Percentiles rank a stretch among this genome's conserved stretches.
phyloP scores from a whole-genome alignment of 2,113 vertebrate species.

The Quiscalus mexicanus region DNA sequence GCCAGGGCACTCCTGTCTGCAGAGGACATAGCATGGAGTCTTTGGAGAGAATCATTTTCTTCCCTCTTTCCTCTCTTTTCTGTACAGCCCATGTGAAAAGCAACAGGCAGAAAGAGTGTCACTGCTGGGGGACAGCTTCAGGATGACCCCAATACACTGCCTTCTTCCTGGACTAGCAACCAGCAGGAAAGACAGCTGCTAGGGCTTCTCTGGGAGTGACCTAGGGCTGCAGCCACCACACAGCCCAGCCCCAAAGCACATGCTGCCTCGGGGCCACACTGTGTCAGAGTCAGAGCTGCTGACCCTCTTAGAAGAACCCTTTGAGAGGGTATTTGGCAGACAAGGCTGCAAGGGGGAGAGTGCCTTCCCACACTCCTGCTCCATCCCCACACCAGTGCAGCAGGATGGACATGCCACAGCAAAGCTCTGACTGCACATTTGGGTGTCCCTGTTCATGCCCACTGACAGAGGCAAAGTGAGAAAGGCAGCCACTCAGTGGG shows the following conservation, averaged over 20 bases:
- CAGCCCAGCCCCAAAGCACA: neutral
- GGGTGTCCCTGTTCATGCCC: neutral
- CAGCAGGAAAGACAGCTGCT: neutral
- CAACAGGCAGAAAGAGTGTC: rapidly evolving
- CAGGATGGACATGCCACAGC: neutral
- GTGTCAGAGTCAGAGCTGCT: neutral
- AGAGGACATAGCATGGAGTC: neutral
- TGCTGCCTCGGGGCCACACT: rapidly evolving
- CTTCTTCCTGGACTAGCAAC: neutral
- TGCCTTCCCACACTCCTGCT: rapidly evolving
- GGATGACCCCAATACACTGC: neutral
- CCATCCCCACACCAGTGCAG: neutral
- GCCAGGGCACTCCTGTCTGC: neutral
- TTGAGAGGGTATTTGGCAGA: neutral
- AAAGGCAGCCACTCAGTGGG: neutral
- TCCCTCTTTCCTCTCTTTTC: neutral
- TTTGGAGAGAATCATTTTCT: neutral
- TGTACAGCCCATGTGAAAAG: neutral
- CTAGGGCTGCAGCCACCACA: neutral
- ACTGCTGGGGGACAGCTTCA: neutral
- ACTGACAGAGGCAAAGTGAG: neutral
- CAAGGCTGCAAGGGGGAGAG: neutral
- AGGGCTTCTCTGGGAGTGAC: rapidly evolving
- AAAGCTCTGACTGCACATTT: neutral
- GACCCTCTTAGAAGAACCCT: neutral